Conservation (phyloP, 2,888 invertebrate genomes). For the Hipparchia sbordonii region DNA sequence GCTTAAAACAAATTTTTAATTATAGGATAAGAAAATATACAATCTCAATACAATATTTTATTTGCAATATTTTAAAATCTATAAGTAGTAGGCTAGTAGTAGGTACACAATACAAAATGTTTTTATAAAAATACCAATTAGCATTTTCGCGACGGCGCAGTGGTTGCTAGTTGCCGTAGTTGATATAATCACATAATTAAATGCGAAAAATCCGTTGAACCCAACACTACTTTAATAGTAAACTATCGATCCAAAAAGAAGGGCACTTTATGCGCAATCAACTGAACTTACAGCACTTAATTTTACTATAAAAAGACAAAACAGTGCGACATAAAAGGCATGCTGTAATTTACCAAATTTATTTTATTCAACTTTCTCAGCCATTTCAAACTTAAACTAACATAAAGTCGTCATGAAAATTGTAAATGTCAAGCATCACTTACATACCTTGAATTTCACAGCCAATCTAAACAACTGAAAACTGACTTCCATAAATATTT, state of each 20-base stretch:
- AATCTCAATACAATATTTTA: background rate
- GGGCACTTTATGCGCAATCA: constrained; percentile 73
- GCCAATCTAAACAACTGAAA: constrained; percentile 82
- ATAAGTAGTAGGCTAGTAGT: background rate
- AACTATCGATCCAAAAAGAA: constrained; percentile 79
- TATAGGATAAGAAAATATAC: background rate
- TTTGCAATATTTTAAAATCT: background rate
- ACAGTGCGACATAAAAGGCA: constrained; percentile 70
- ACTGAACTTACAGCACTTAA: constrained; percentile 71
- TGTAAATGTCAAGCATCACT: constrained; percentile 67
- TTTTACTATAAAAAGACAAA: constrained; percentile 61
- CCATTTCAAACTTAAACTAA: constrained; percentile 44
- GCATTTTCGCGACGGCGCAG: constrained; percentile 66
- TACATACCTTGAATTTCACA: constrained; percentile 82
- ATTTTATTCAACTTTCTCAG: constrained; percentile 37
- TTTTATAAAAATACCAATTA: constrained; percentile 43
- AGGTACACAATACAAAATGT: background rate
- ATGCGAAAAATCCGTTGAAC: constrained; percentile 72
- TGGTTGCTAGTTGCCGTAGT: constrained; percentile 52
- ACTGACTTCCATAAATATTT: constrained; percentile 83
- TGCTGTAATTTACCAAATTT: constrained; percentile 63
- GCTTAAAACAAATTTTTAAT: background rate
- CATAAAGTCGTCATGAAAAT: constrained; percentile 66
- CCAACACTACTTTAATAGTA: constrained; percentile 68
- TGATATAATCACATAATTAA: constrained; percentile 66